Base-by-base conservation (phyloP, 2,113 vertebrate species). In the Sphaerodactylus townsendi region DNA sequence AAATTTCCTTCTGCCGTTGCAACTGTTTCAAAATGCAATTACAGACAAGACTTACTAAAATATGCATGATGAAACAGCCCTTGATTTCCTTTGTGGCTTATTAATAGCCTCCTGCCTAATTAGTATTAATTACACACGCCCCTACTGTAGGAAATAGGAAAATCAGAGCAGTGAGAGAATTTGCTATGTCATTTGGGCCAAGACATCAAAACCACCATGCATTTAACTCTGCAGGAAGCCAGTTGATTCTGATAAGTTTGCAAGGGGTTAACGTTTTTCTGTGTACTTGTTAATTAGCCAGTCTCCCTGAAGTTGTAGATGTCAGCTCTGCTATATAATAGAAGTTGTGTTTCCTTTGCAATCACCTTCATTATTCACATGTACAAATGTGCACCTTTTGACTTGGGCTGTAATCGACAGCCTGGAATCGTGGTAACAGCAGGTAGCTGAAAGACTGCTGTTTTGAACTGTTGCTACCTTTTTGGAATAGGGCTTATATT, bases 91-190 rank as follows among this genome's bases (percentile, higher is more conserved):
- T 56, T 73, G 46, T 81, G 21, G n/a, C 70, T 13, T 83, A 79
- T 83, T 81, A 82, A 35, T 79, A 44, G 78, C 76, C 44, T 44
- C 41, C 30, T 86, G 79, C 48, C 46, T 91, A 90, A 91, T 92
- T 84, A 89, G 79, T 90, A 86, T 77, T 71, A 86, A 81, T 70
- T 83, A 86, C 89, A 88, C 14, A 28, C 19, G 86, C 79, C 48
- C 10, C 8, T 74, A 66, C 10, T 59, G 74, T 70, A 89, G 75
- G 48, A 59, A 83, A 79, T 65, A 85, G 76, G 23, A 69, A 88
- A 83, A 83, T 73, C 65, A 25, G 65, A 85, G 50, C 4, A 35
- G 64, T 21, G 25, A 14, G 41, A 10, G 86, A 7, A 86, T 69
- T 73, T 83, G 37, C 25, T 83, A 72, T 79, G n/a, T 0, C 86